A percentile compares a stretch with the other conserved stretches of the same genome.
phyloP scores from a whole-genome alignment of 2,797 vertebrate genomes.

The Cyclura pinguis region DNA sequence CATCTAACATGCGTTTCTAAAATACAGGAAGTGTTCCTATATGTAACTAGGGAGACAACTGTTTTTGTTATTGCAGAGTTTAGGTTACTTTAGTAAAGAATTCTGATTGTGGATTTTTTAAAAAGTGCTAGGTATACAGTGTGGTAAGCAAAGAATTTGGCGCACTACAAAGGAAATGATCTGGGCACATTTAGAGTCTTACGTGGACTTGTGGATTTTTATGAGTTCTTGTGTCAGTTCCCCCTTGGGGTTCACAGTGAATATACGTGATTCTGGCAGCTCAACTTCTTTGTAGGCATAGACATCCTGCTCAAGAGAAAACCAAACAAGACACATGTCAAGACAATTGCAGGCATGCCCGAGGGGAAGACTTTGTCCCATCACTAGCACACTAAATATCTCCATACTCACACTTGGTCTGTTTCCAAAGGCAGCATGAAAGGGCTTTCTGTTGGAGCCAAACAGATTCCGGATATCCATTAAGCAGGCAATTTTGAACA shows the following conservation, averaged over 20 bases:
- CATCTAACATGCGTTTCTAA: background rate
- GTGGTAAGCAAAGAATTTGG: background rate
- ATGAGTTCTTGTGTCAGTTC: slow-evolving; percentile 90
- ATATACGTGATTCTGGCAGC: slow-evolving; percentile 87
- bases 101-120: background rate
- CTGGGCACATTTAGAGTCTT: slow-evolving; percentile 63
- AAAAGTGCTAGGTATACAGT: background rate
- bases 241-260: slow-evolving; percentile 95
- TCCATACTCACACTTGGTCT: slow-evolving; percentile 87
- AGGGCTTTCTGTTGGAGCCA: slow-evolving; percentile 81
- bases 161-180: background rate
- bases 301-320: slow-evolving; percentile 84
- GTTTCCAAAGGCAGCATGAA: slow-evolving; percentile 96
- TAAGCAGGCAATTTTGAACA: slow-evolving; percentile 94
- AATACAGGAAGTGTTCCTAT: background rate
- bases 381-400: background rate
- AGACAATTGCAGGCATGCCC: slow-evolving; percentile 11
- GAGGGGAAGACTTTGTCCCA: background rate
- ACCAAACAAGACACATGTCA: background rate
- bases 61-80: background rate
- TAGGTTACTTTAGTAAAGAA: background rate
- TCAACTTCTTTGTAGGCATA: slow-evolving; percentile 91
- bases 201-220: slow-evolving; percentile 93
- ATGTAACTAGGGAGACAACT: too few relatives aligned
- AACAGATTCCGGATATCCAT: slow-evolving; percentile 92